These are phyloP conservation scores for Baryphthengus martii DNA, from an alignment of 2,113 vertebrate genomes.

Conservation along the genomic window DNA sequence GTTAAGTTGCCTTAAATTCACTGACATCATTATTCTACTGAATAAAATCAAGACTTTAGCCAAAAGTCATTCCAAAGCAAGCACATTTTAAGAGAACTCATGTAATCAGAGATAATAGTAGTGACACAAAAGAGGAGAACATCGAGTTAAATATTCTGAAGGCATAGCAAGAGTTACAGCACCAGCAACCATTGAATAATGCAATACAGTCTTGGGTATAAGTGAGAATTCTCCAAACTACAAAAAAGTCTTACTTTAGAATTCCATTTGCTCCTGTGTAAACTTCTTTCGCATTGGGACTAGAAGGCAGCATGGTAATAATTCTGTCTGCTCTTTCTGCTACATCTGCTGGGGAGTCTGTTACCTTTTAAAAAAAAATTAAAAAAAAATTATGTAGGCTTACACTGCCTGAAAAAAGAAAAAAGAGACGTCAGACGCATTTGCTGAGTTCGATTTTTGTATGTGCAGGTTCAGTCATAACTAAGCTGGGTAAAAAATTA, in stretches of 20 bases:
- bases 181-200: neutral
- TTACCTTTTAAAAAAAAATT: slow-evolving; percentile 80
- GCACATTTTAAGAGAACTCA: neutral
- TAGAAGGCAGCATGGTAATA: slow-evolving; percentile 97
- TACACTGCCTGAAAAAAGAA: neutral
- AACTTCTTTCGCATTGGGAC: slow-evolving; percentile 87
- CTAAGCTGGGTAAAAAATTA: neutral
- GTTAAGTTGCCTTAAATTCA: neutral
- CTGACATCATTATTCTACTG: neutral
- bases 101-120: neutral
- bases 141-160: neutral
- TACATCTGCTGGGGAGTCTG: slow-evolving; percentile 91
- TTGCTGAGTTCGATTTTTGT: neutral
- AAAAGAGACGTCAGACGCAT: neutral
- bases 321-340: slow-evolving; percentile 95
- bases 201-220: neutral
- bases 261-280: slow-evolving; percentile 93
- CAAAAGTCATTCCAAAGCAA: neutral
- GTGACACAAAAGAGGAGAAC: neutral
- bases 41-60: neutral
- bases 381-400: neutral
- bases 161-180: neutral
- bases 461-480: neutral
- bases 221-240: slow-evolving; percentile 14
- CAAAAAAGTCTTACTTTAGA: slow-evolving; percentile 84